phyloP scores from a whole-genome alignment of 2,113 vertebrate species.

The Leptosomus discolor region DNA sequence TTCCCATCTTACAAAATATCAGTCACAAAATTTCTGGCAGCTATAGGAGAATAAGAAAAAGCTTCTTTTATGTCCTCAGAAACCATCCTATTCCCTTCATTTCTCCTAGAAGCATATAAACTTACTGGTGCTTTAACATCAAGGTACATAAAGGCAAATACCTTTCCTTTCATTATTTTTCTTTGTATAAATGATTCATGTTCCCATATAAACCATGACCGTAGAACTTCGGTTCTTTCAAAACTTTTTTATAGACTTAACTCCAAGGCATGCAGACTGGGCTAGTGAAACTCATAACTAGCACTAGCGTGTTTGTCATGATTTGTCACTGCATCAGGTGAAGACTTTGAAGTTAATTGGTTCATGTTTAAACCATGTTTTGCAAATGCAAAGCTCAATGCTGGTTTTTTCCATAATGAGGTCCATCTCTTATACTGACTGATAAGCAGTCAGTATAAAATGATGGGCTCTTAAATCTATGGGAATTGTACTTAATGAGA shows the following conservation, averaged over 20 bases:
- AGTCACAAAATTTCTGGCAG: neutral
- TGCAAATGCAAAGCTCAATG: constrained; percentile 23
- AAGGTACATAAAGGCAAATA: constrained; percentile 34
- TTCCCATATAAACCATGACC: neutral
- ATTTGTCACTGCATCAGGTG: constrained; percentile 30
- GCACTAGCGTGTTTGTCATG: neutral
- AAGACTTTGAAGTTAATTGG: constrained; percentile 43
- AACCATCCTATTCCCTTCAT: neutral
- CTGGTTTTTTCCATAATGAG: constrained; percentile 2
- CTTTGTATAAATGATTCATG: constrained; percentile 17
- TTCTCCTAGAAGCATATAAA: neutral
- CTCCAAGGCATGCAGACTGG: neutral
- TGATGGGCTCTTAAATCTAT: constrained; percentile 29
- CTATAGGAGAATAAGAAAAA: neutral
- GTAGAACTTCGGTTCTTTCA: neutral
- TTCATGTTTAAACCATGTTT: constrained; percentile 38
- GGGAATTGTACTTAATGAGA: constrained; percentile 19
- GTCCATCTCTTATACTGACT: constrained; percentile 38
- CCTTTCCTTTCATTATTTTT: constrained; percentile 40
- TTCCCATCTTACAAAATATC: neutral
- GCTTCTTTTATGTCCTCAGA: neutral
- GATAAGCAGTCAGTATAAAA: constrained; percentile 35
- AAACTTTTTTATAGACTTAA: constrained; percentile 7
- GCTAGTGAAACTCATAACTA: constrained; percentile 9
- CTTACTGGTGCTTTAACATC: neutral